A percentile compares a stretch with the other conserved stretches of the same genome.
phyloP scores from a whole-genome alignment of 1,140 invertebrate genomes.

The Neodiprion fabricii region DNA sequence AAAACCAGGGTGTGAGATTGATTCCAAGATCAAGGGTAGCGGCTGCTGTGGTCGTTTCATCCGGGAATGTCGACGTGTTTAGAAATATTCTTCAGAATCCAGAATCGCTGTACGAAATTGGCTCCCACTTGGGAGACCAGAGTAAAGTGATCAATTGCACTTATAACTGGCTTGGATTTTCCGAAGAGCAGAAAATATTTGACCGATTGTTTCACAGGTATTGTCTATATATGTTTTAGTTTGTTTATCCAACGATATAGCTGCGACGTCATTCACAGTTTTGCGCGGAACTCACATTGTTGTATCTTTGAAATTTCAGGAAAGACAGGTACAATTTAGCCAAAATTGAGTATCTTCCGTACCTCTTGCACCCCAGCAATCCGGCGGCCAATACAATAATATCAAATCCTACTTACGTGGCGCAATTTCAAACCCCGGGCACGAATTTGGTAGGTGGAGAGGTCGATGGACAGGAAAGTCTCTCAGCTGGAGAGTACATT shows the following conservation, averaged over 20 bases:
- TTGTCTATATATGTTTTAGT: slow-evolving; percentile 47
- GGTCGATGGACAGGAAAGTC: slow-evolving; percentile 83
- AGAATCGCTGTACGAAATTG: slow-evolving; percentile 90
- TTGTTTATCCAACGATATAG: not conserved
- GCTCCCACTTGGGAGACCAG: slow-evolving; percentile 93
- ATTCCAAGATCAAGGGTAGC: slow-evolving; percentile 88
- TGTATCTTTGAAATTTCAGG: slow-evolving; percentile 55
- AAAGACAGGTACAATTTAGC: slow-evolving; percentile 93
- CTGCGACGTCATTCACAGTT: not conserved
- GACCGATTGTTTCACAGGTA: slow-evolving; percentile 81
- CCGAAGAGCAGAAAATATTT: slow-evolving; percentile 79
- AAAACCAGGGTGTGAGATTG: slow-evolving; percentile 70
- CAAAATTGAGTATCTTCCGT: slow-evolving; percentile 85
- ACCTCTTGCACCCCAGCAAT: slow-evolving; percentile 83
- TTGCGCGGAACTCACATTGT: slow-evolving; percentile 10
- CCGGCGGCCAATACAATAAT: slow-evolving; percentile 80
- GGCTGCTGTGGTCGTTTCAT: slow-evolving; percentile 88
- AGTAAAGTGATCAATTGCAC: slow-evolving; percentile 93
- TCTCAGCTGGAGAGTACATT: slow-evolving; percentile 80
- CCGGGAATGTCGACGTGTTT: slow-evolving; percentile 88
- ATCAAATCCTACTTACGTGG: slow-evolving; percentile 75
- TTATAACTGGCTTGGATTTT: slow-evolving; percentile 91
- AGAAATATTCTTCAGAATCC: slow-evolving; percentile 94
- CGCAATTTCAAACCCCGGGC: slow-evolving; percentile 73
- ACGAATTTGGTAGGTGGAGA: slow-evolving; percentile 83